Evolutionary conservation across 2,888 invertebrate species (phyloP), one percentile per base, ranked within the genome.

Genomic region (Pseudococcus longispinus): DNA sequence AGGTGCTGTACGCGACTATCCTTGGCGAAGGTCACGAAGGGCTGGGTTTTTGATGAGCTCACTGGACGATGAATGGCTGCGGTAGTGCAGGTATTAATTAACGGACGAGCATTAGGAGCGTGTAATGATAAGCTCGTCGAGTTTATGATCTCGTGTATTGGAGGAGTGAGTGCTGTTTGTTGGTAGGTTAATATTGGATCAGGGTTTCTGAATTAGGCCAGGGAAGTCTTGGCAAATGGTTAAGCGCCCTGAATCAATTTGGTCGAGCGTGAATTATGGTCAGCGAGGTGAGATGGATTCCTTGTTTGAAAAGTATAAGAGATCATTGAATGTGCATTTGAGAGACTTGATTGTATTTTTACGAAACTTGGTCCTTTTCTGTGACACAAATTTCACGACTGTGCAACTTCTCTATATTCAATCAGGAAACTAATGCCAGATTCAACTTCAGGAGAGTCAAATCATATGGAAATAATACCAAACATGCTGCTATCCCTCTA

Each of bases 11-110:
- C 26, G 65, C 26, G 23, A 26, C 11, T 74, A 32, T 74, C 74
- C 74, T 74, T 74, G 74, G 32, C 37, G 74, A 74, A 74, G 74
- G 74, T 74, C 74, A 37, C n/a, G 37, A 32, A 32, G 37, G 74
- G 74, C 32, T 37, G 74, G 74, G n/a, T n/a, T 51, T 46, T n/a
- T 51, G 51, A 51, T 51, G 51, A 51, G 51, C 18, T 51, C 51
- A n/a, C 51, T 51, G 51, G 51, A 51, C 51, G 51, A 51, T 51
- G 51, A 51, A 51, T 4, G 15, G 51, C 4, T 15, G 51, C 51
- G n/a, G 51, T n/a, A 51, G 51, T 51, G 9, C 9, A 51, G 51
- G 51, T 51, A 51, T 51, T 51, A 51, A 51, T 51, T 51, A 51
- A 51, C 51, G 51, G 13, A 3, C 51, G 51, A 1, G 65, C 65